Evolutionary conservation across 2,113 vertebrate genomes (phyloP), one percentile per base, ranked within the genome.

Genomic region (Nyctibius bracteatus): DNA sequence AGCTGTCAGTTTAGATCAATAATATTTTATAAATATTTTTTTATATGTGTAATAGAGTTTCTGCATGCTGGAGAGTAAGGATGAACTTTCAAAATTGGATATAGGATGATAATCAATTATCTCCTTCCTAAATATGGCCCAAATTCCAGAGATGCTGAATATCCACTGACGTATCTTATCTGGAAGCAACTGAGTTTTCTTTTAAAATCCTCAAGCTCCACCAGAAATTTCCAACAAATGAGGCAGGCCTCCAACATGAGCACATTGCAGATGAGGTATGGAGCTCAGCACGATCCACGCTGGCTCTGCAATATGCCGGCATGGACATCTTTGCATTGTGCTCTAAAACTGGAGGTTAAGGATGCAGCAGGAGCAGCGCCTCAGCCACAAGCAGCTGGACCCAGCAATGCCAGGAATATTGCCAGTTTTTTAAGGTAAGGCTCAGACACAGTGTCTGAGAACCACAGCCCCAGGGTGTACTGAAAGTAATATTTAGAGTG

Each of bases 241-340:
- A 84, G 37, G 35, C 18, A 86, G 39, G 28, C 15, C 31, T 72
- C 41, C 1, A 1, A 58, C 27, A 83, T 0, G 33, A 67, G 15
- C 25, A 14, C 0, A 0, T 3, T 67, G 44, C n/a, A 71, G 84
- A 59, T 5, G 30, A 58, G 37, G 27, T 27, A 23, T 52, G 65
- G 52, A 95, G 35, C 44, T 80, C 58, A 81, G 63, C 77, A 83
- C 1, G 2, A 8, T 6, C 54, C 86, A 15, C 1, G 2, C 35
- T 22, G 54, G 9, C 58, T 57, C 67, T 81, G 54, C 23, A 44
- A 7, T 44, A 37, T 0, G 5, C 33, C 57, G 61, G 22, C 33
- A 18, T 2, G 8, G 57, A 35, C 12, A 57, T 51, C 63, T 82
- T 72, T 62, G 35, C 52, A 58, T 30, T 22, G 17, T 62, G 24